Percentiles rank a stretch among this genome's conserved stretches.
Evolutionary conservation across 2,888 invertebrate genomes (phyloP).

Genomic region (Rhimphoctona megacephalus): DNA sequence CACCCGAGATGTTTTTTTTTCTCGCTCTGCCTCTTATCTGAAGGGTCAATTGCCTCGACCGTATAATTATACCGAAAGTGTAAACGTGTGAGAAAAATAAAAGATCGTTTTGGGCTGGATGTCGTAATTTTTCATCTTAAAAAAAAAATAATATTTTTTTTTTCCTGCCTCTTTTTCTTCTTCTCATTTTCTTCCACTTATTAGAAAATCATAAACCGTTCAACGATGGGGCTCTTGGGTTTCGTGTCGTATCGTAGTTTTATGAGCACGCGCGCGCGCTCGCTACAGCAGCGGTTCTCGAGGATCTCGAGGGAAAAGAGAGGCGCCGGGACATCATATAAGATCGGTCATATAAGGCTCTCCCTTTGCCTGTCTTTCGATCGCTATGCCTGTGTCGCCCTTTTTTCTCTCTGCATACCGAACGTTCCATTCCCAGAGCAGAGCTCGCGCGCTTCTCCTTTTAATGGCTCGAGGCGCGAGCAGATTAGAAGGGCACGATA

Average conservation of each 20-base stretch:
- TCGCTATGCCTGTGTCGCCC: conserved; percentile 18
- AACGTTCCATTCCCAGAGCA: conserved; percentile 60
- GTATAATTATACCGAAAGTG: conserved; percentile 43
- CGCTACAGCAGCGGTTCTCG: conserved; percentile 15
- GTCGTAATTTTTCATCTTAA: conserved; percentile 47
- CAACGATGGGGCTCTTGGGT: conserved; percentile 31
- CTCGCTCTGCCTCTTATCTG: neutral
- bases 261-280: conserved; percentile 58
- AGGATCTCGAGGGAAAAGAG: neutral
- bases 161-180: neutral
- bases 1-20: neutral
- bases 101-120: conserved; percentile 3
- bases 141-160: conserved; percentile 9
- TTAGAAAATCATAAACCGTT: conserved; percentile 63
- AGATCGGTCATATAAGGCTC: conserved; percentile 41
- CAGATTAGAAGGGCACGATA: conserved; percentile 53
- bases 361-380: conserved; percentile 7
- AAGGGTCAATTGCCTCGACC: conserved; percentile 12
- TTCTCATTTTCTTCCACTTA: conserved; percentile 26
- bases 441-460: conserved; percentile 27
- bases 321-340: conserved; percentile 60
- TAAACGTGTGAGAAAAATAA: conserved; percentile 32
- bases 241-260: conserved; percentile 49
- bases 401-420: conserved; percentile 55
- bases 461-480: conserved; percentile 48